Percentiles rank a stretch among this genome's conserved stretches.
Conservation (phyloP, 2,888 invertebrate species). For the Epirrhoe alternata region DNA sequence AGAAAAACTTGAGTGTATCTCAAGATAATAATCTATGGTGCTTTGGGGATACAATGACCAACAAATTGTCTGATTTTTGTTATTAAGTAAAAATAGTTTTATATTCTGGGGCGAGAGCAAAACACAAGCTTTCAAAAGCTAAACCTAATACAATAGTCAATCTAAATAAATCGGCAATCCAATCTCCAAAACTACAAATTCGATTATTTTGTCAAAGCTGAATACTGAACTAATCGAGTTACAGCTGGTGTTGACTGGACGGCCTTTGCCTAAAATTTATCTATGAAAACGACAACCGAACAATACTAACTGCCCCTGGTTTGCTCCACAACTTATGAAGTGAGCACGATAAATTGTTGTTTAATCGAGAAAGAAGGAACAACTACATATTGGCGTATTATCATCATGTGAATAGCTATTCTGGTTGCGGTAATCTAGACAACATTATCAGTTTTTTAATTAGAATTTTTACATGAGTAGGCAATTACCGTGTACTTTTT, state of each 20-base stretch:
- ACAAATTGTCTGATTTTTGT: too few species aligned
- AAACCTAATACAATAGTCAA: background rate
- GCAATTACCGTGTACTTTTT: too few species aligned
- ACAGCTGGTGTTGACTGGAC: constrained; percentile 21
- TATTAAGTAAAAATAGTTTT: too few species aligned
- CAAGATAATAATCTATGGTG: too few species aligned
- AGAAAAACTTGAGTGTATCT: too few species aligned
- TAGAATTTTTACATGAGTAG: too few species aligned
- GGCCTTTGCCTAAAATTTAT: constrained; percentile 27
- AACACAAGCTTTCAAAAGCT: background rate
- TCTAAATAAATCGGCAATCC: constrained; percentile 5
- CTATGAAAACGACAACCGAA: constrained; percentile 27
- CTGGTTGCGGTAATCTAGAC: background rate
- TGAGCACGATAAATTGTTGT: constrained; percentile 3
- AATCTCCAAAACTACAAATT: constrained; percentile 15
- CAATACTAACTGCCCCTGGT: constrained; percentile 22
- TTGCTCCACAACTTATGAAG: constrained; percentile 1
- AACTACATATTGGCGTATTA: background rate
- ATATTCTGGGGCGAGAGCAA: background rate
- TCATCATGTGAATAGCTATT: background rate
- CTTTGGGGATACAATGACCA: too few species aligned
- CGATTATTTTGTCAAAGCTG: constrained; percentile 24
- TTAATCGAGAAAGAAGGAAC: background rate
- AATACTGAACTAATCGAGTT: constrained; percentile 27
- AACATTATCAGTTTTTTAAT: too few species aligned